Base-by-base conservation (phyloP, 2,888 invertebrate genomes). In the Clitarchus hookeri region DNA sequence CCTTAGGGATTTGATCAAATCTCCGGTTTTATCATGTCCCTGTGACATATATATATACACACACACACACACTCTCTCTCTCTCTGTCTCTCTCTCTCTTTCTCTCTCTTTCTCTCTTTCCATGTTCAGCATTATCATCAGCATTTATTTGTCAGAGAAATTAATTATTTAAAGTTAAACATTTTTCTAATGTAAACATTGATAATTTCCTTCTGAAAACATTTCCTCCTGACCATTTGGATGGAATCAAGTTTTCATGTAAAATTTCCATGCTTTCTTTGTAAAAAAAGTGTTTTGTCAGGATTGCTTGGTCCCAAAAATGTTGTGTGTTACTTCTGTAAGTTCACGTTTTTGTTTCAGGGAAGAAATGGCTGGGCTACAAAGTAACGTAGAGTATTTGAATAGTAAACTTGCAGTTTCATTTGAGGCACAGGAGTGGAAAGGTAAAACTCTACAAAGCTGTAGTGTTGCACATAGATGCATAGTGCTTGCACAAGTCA, bases 361-460 rank as follows among this genome's bases (percentile, higher is more conserved):
- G 93, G 93, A 95, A 94, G 95, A 95, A 94, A 94, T 96, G 95
- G 95, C 94, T 94, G 94, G 93, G 93, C 93, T 96, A 94, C 95
- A 95, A 94, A 95, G 93, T 95, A 95, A 95, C 94, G 93, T 96
- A 95, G 94, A 95, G 91, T 93, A 92, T 91, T 93, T 96, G 91
- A 92, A 91, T 91, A 92, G 90, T 91, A 92, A 90, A 89, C 88
- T 90, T 88, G 89, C 89, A 86, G 89, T 89, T 87, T 89, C 89
- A 85, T 89, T 89, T 88, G 89, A 89, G 88, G 89, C 89, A 85
- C 89, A 89, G 87, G 89, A 89, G 88, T 89, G 90, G 90, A 88
- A 88, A 88, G 88, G 88, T 88, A 88, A 87, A 82, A 36, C 16
- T 36, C 82, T 23, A 36, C 27, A 82, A 26, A 36, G 44, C 44